phyloP scores from a whole-genome alignment of 2,888 invertebrate species.

The Trachelus troglodyta region DNA sequence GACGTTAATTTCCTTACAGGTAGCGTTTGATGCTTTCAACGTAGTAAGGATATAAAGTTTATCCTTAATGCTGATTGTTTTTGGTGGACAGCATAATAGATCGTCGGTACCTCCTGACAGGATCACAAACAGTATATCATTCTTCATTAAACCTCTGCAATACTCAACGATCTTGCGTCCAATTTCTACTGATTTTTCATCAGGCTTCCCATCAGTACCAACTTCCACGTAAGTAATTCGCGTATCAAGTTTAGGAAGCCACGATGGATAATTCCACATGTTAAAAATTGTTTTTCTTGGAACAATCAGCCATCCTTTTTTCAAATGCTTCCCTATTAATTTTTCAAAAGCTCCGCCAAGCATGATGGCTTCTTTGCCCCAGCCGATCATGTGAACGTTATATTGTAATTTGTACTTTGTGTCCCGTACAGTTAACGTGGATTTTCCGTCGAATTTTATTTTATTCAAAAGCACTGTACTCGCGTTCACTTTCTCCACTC shows the following conservation, averaged over 20 bases:
- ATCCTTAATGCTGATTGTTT: constrained; percentile 69
- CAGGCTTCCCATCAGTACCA: constrained; percentile 71
- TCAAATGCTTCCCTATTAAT: constrained; percentile 66
- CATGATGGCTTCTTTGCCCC: constrained; percentile 72
- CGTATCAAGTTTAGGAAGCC: constrained; percentile 46
- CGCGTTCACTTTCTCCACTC: constrained; percentile 43
- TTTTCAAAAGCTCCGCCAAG: constrained; percentile 69
- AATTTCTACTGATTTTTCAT: constrained; percentile 67
- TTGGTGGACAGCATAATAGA: constrained; percentile 71
- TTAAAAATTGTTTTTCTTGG: constrained; percentile 63
- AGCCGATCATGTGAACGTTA: constrained; percentile 65
- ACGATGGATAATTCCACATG: constrained; percentile 45
- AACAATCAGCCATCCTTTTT: constrained; percentile 69
- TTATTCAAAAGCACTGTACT: constrained; percentile 42
- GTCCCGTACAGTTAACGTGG: constrained; percentile 37
- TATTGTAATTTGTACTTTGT: constrained; percentile 47
- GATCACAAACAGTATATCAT: constrained; percentile 71
- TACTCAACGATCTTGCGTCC: constrained; percentile 68
- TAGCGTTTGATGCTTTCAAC: constrained; percentile 69
- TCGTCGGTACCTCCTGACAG: constrained; percentile 77
- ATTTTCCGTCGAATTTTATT: constrained; percentile 43
- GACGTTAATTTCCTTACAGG: constrained; percentile 71
- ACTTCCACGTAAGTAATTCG: constrained; percentile 68
- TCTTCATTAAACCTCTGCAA: constrained; percentile 60
- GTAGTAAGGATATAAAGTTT: constrained; percentile 67